phyloP scores from a whole-genome alignment of 1,140 invertebrate species.

The Sitophilus oryzae region DNA sequence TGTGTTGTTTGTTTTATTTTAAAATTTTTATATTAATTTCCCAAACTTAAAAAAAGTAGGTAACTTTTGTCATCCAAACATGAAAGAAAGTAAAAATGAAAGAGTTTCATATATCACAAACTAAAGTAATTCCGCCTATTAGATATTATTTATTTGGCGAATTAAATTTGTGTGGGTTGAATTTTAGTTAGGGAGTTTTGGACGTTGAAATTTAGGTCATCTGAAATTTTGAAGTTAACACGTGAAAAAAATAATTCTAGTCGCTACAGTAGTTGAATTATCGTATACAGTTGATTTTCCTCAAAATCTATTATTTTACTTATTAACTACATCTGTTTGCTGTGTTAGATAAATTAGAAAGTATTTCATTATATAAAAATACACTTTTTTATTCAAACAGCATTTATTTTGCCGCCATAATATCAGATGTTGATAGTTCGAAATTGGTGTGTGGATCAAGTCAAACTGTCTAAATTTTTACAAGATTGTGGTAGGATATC shows the following conservation, averaged over 20 bases:
- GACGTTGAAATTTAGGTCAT: constrained; percentile 14
- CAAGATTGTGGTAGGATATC: constrained; percentile 19
- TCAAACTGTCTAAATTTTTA: constrained; percentile 15
- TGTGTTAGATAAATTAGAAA: neutral
- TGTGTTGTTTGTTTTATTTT: no score
- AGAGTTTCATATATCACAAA: neutral
- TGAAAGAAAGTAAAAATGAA: no score
- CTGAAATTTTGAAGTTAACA: constrained; percentile 7
- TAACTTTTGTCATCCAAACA: no score
- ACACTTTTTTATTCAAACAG: constrained; percentile 1
- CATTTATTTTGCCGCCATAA: constrained; percentile 21
- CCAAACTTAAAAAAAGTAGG: no score
- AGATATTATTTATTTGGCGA: neutral
- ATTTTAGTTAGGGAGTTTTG: constrained; percentile 7
- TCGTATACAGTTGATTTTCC: no score
- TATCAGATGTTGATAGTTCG: constrained; percentile 23
- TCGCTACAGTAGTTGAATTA: no score
- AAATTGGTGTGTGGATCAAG: constrained; percentile 5
- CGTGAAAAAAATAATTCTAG: constrained; percentile 4
- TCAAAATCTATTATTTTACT: no score
- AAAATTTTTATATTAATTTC: no score
- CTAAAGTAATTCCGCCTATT: neutral
- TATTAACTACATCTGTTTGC: neutral
- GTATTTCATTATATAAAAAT: neutral
- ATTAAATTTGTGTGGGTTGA: neutral